Percentiles rank a stretch among this genome's conserved stretches.
Conservation (phyloP, 2,888 invertebrate genomes). For the Heliconius hortense region DNA sequence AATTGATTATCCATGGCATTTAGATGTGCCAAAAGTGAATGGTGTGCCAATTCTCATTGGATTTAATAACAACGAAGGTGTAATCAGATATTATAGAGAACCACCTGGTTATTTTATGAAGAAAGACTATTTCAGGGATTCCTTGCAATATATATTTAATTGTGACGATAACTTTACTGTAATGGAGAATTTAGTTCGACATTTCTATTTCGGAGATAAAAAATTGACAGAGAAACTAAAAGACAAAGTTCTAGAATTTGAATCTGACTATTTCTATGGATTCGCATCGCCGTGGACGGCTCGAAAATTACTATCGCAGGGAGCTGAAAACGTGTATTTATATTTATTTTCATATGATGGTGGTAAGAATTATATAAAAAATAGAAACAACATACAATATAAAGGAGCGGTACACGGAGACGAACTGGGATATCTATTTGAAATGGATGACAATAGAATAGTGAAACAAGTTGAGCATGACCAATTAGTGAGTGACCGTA, state of each 20-base stretch:
- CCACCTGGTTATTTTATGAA: conserved; percentile 41
- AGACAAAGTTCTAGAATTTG: conserved; percentile 50
- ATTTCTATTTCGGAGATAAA: conserved; percentile 60
- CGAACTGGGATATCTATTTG: conserved; percentile 61
- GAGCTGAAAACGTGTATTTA: conserved; percentile 50
- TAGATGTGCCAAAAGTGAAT: conserved; percentile 50
- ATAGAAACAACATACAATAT: conserved; percentile 43
- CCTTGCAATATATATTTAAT: conserved; percentile 45
- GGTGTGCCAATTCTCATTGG: conserved; percentile 58
- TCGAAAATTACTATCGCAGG: conserved; percentile 41
- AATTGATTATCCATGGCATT: conserved; percentile 50
- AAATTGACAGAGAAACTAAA: conserved; percentile 42
- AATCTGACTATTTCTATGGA: conserved; percentile 56
- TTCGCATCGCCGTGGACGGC: conserved; percentile 56
- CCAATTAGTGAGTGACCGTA: conserved; percentile 54
- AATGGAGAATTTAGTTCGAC: conserved; percentile 39
- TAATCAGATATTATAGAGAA: conserved; percentile 38
- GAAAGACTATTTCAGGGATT: conserved; percentile 38
- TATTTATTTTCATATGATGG: conserved; percentile 62
- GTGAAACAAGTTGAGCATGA: conserved; percentile 47
- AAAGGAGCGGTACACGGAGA: conserved; percentile 56
- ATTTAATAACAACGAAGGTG: conserved; percentile 54
- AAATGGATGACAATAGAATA: conserved; percentile 35
- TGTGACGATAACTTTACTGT: conserved; percentile 43
- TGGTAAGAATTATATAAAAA: conserved; percentile 48